Percentiles rank a stretch among this genome's conserved stretches.
phyloP scores from a whole-genome alignment of 1,140 invertebrate genomes.

The Bombus breviceps region DNA sequence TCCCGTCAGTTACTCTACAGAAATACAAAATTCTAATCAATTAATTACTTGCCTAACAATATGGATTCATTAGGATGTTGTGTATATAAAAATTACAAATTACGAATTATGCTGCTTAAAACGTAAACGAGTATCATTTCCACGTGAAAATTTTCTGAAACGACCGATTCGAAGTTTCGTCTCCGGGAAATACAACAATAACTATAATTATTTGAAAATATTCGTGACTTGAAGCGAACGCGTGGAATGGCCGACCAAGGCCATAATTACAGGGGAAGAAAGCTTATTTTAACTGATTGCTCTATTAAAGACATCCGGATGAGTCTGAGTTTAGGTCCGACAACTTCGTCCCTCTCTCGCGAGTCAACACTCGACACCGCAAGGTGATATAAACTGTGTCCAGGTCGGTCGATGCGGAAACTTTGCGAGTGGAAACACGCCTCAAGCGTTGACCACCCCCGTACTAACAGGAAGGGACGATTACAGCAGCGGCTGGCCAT shows the following conservation, averaged over 20 bases:
- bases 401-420: conserved; percentile 8
- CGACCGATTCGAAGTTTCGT: neutral
- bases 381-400: conserved; percentile 19
- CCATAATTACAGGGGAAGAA: conserved; percentile 16
- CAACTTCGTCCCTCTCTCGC: neutral
- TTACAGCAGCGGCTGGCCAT: conserved; percentile 25
- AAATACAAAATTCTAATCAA: too few relatives aligned
- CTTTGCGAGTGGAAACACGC: conserved; percentile 37
- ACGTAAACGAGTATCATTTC: neutral
- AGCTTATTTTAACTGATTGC: conserved; percentile 8
- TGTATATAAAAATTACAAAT: too few relatives aligned
- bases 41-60: too few relatives aligned
- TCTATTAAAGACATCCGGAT: conserved; percentile 2
- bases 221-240: neutral
- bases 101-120: too few relatives aligned
- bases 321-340: neutral
- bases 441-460: neutral
- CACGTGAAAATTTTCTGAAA: neutral
- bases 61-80: too few relatives aligned
- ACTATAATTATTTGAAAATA: neutral
- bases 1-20: too few relatives aligned
- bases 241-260: neutral
- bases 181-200: neutral
- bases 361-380: neutral
- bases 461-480: conserved; percentile 32